Base-by-base conservation (phyloP, 2,888 invertebrate genomes). In the Anticlea derivata region DNA sequence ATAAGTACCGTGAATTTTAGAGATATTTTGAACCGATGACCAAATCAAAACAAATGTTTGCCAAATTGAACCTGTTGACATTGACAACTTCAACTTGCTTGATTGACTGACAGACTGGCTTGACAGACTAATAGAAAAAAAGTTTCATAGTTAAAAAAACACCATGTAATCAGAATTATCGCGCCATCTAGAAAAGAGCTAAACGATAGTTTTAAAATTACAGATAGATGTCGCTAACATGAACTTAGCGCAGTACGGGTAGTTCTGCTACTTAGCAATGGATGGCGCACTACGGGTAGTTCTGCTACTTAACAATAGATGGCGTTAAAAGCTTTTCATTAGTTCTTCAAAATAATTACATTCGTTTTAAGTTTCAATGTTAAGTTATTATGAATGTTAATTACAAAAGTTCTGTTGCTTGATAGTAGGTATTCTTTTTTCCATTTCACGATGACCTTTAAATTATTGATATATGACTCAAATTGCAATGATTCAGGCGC, bases 1-100 rank as follows among this genome's bases (percentile, higher is more conserved):
- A 17, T n/a, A n/a, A 3, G 33, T 45, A 60, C 34, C 2, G 5
- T 1, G 13, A 24, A 35, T 41, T 40, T 48, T 29, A 23, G 1
- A 27, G 34, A 8, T 53, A 39, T 55, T 63, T 66, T 39, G n/a
- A 34, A 53, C 31, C 31, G 12, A 27, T 37, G 22, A 45, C 31
- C 39, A 50, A 63, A 56, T 26, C 52, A 58, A 51, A 53, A 55
- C 58, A 56, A 38, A 37, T 23, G 24, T 38, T 40, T 44, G 17
- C 2, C 17, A 17, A 17, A 4, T 17, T 17, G 27, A 37, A 38
- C 13, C 13, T 3, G 29, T 6, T 47, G 47, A 47, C 33, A 43
- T n/a, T 41, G 48, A 48, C 34, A 37, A 17, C 17, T 17, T 17
- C 17, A 17, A 17, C 17, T n/a, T n/a, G n/a, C n/a, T n/a, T n/a